Percentiles rank a stretch among this genome's conserved stretches.
These are phyloP conservation scores for Labeo calbasu DNA, from an alignment of 2,797 vertebrate genomes.

Conservation along the genomic window DNA sequence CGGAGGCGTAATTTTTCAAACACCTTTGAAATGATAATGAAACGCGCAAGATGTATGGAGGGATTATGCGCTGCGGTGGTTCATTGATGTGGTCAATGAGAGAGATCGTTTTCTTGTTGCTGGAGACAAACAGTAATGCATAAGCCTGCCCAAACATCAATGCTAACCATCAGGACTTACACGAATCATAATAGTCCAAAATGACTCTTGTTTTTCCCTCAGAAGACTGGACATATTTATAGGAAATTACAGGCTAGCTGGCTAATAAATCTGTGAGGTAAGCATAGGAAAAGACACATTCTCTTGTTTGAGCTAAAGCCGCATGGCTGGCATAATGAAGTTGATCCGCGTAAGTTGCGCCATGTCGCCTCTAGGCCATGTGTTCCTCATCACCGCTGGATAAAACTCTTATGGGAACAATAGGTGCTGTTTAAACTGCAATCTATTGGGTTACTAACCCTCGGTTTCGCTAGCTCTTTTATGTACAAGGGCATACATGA, in stretches of 20 bases:
- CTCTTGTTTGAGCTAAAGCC: conserved; percentile 55
- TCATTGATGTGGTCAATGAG: conserved; percentile 46
- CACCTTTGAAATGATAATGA: conserved; percentile 56
- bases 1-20: conserved; percentile 35
- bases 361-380: conserved; percentile 63
- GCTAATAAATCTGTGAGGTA: conserved; percentile 58
- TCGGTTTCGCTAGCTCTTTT: conserved; percentile 55
- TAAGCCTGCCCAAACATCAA: conserved; percentile 53
- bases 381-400: conserved; percentile 69
- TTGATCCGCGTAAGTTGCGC: conserved; percentile 67
- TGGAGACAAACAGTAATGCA: conserved; percentile 51
- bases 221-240: conserved; percentile 58
- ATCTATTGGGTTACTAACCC: conserved; percentile 45
- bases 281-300: conserved; percentile 70
- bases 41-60: conserved; percentile 43
- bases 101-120: conserved; percentile 47
- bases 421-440: conserved; percentile 63
- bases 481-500: conserved; percentile 58
- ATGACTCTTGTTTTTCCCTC: conserved; percentile 39
- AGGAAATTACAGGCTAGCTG: conserved; percentile 53
- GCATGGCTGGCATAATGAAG: conserved; percentile 63
- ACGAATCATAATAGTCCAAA: conserved; percentile 56
- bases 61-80: conserved; percentile 31
- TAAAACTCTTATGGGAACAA: conserved; percentile 63
- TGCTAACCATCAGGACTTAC: conserved; percentile 56